A percentile compares a stretch with the other conserved stretches of the same genome.
These are phyloP conservation scores for Pica pica DNA, from an alignment of 2,113 vertebrate genomes.

Conservation along the genomic window DNA sequence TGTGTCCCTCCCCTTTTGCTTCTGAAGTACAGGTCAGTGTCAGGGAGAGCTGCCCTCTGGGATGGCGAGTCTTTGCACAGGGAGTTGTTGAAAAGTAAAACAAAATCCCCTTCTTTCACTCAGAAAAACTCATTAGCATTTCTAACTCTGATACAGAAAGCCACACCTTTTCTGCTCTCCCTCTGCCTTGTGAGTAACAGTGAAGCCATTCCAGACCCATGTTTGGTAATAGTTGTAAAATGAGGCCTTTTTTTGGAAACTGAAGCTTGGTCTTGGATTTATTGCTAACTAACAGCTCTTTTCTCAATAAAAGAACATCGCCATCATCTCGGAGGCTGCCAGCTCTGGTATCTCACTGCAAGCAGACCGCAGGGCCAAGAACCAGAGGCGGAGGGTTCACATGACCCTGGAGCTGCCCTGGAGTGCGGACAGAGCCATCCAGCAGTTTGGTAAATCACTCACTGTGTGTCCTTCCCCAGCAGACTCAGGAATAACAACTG, in stretches of 20 bases:
- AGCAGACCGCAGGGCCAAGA: constrained; percentile 94
- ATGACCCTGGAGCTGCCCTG: constrained; percentile 97
- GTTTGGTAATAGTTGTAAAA: background rate
- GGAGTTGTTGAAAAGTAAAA: background rate
- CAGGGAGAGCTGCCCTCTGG: background rate
- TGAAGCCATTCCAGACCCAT: background rate
- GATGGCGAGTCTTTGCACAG: background rate
- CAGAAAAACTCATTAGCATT: background rate
- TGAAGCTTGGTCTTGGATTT: background rate
- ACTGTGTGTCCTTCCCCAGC: background rate
- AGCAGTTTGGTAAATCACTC: constrained; percentile 87
- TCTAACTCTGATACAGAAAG: background rate
- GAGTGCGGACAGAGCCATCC: constrained; percentile 96
- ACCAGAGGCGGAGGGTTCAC: constrained; percentile 92
- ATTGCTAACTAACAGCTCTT: background rate
- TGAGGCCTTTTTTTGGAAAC: too few relatives aligned
- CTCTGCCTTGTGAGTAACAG: background rate
- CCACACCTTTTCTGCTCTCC: background rate
- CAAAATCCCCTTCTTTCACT: background rate
- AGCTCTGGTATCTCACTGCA: constrained; percentile 97
- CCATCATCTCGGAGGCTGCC: constrained; percentile 97
- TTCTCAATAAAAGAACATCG: constrained; percentile 83
- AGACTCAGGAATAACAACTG: background rate
- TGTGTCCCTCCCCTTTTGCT: background rate
- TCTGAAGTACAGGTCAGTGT: background rate